Evolutionary conservation across 2,797 vertebrate species (phyloP).

Genomic region (Synanceia verrucosa): DNA sequence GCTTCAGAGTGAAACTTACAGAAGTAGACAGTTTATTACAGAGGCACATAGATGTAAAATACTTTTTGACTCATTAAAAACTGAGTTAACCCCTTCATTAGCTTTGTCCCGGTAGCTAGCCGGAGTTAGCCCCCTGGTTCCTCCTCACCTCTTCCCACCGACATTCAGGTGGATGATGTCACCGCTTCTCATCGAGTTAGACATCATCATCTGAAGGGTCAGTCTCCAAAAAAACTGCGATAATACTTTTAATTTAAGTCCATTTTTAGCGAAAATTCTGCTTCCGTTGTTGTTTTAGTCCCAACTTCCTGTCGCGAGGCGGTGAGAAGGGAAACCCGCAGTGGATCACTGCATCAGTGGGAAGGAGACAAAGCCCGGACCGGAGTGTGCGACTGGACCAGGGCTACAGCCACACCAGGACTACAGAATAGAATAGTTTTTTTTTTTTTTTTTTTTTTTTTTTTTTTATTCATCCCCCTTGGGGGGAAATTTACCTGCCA

Average conservation of each 20-base stretch:
- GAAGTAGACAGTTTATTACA: fast-evolving
- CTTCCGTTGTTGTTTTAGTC: conserved; percentile 12
- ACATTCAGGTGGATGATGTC: conserved; percentile 89
- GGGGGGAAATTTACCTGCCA: no score
- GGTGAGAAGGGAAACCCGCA: conserved; percentile 4
- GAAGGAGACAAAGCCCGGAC: background rate
- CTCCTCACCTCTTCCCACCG: conserved; percentile 83
- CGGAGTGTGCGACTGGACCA: background rate
- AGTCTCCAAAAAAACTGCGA: no score
- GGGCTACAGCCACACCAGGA: no score
- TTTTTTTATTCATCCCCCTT: no score
- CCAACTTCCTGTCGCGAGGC: conserved; percentile 42
- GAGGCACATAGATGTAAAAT: fast-evolving
- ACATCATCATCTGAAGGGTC: conserved; percentile 43
- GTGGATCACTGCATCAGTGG: background rate
- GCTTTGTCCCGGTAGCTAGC: conserved; percentile 23
- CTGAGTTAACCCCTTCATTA: fast-evolving
- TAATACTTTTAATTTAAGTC: conserved; percentile 11
- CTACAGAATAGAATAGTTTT: no score
- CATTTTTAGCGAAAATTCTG: conserved; percentile 26
- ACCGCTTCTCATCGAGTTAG: conserved; percentile 69
- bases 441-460: no score
- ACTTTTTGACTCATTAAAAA: background rate
- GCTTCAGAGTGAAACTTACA: fast-evolving
- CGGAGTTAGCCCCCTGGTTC: conserved; percentile 2